A percentile compares a stretch with the other conserved stretches of the same genome.
Evolutionary conservation across 2,113 vertebrate genomes (phyloP).

Genomic region (Nesogale talazaci): DNA sequence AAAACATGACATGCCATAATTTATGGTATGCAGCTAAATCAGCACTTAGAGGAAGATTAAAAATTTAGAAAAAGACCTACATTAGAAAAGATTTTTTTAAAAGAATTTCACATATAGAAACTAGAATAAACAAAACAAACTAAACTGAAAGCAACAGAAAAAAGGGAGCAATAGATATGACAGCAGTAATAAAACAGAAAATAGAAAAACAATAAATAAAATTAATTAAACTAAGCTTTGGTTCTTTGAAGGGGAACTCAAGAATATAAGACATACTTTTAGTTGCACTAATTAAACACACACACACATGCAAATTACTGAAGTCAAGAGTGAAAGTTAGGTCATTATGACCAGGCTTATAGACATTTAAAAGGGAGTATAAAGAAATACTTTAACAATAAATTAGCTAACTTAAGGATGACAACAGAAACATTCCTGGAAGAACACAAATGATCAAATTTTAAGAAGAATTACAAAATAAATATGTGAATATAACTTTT

Average conservation of each 20-base stretch:
- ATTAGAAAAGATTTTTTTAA: neutral
- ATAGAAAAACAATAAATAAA: neutral
- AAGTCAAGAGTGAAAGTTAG: neutral
- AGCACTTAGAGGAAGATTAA: neutral
- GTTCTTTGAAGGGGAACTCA: neutral
- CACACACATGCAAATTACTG: slow-evolving; percentile 3
- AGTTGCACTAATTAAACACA: neutral
- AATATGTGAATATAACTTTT: neutral
- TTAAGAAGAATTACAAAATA: slow-evolving; percentile 40
- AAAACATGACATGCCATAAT: neutral
- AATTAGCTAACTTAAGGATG: neutral
- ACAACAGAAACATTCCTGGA: neutral
- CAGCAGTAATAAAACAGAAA: neutral
- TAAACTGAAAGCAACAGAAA: neutral
- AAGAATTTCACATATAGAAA: neutral
- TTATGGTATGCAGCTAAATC: neutral
- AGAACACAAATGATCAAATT: neutral
- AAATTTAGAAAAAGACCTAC: neutral
- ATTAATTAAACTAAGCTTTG: neutral
- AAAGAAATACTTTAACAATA: neutral
- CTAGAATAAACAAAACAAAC: slow-evolving; percentile 1
- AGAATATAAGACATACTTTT: neutral
- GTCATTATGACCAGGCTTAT: neutral
- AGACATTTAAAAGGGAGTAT: slow-evolving; percentile 8
- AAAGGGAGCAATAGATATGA: neutral